Conservation (phyloP, 2,113 vertebrate species). For the Amphilophus citrinellus region DNA sequence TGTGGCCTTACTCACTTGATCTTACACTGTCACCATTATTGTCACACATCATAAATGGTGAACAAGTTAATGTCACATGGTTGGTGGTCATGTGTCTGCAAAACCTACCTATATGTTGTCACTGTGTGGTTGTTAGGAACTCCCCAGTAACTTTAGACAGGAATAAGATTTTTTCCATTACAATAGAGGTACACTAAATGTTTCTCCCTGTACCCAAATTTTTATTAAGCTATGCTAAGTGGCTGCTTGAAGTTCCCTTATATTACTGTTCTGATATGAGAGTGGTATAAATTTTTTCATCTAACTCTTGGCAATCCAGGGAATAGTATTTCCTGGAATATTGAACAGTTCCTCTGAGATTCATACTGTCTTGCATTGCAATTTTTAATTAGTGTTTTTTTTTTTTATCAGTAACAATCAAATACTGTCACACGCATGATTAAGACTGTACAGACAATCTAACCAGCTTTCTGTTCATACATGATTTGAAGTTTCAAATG, state of each 20-base stretch:
- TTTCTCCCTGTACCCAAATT: not conserved
- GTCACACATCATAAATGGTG: not conserved
- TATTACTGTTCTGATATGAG: not conserved
- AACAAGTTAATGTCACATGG: too few species aligned
- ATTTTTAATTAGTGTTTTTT: constrained; percentile 4
- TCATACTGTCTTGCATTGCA: not conserved
- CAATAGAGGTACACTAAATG: not conserved
- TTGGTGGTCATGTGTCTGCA: not conserved
- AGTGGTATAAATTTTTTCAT: not conserved
- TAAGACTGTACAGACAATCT: not conserved
- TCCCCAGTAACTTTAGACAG: not conserved
- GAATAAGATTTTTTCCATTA: not conserved
- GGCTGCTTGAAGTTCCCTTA: not conserved
- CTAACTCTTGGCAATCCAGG: not conserved
- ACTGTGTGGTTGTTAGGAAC: not conserved
- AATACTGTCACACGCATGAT: not conserved
- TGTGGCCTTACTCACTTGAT: not conserved
- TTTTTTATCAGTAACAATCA: not conserved
- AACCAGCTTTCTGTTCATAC: constrained; percentile 5
- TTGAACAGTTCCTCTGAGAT: constrained; percentile 2
- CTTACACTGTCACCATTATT: not conserved
- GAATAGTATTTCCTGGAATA: constrained; percentile 6
- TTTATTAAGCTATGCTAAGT: not conserved
- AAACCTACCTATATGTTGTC: not conserved
- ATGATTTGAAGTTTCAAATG: constrained; percentile 19